Conservation (phyloP, 2,888 invertebrate genomes). For the Drosophila anceps region DNA sequence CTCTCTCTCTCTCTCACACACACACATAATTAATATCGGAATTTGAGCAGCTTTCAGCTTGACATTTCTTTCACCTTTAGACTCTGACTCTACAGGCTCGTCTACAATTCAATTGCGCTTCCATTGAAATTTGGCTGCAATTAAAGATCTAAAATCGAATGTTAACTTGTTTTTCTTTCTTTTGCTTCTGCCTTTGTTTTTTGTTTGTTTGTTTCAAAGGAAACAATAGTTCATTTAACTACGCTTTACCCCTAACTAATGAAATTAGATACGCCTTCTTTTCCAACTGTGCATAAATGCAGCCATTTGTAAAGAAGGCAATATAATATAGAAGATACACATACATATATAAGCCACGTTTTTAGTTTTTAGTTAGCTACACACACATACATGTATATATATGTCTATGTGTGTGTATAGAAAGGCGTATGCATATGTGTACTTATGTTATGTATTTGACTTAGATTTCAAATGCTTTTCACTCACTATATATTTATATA, state of each 20-base stretch:
- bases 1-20: background rate
- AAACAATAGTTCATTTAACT: conserved; percentile 25
- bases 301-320: conserved; percentile 64
- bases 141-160: conserved; percentile 26
- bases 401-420: conserved; percentile 6
- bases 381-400: background rate
- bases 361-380: too few relatives aligned
- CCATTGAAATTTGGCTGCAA: conserved; percentile 33
- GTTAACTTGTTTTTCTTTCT: background rate
- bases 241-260: conserved; percentile 10
- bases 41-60: conserved; percentile 46
- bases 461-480: conserved; percentile 59
- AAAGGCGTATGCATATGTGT: background rate
- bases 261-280: conserved; percentile 54
- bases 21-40: conserved; percentile 21
- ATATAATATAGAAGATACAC: conserved; percentile 13
- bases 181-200: background rate
- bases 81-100: too few relatives aligned
- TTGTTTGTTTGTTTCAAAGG: background rate
- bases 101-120: conserved; percentile 48
- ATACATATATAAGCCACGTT: conserved; percentile 1
- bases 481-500: conserved; percentile 6
- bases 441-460: conserved; percentile 44
- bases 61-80: conserved; percentile 76
- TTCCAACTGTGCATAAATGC: conserved; percentile 25